These are phyloP conservation scores for Andrena bucephala DNA, from an alignment of 2,888 invertebrate genomes.

Conservation along the genomic window DNA sequence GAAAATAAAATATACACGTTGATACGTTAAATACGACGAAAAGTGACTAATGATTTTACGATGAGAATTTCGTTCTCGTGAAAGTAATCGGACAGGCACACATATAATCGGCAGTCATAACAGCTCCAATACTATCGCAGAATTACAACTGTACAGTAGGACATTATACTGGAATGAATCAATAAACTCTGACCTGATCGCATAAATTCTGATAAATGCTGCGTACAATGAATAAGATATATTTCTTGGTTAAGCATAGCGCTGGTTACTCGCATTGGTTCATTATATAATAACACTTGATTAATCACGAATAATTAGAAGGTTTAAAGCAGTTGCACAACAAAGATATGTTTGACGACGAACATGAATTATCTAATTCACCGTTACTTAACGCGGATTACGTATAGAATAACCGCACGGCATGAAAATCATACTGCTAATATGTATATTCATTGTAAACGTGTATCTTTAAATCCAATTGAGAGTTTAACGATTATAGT, in stretches of 20 bases:
- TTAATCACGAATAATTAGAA: slow-evolving; percentile 7
- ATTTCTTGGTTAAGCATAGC: slow-evolving; percentile 2
- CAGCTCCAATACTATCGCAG: slow-evolving; percentile 30
- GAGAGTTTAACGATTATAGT: slow-evolving; percentile 15
- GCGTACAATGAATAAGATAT: slow-evolving; percentile 45
- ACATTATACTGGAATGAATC: slow-evolving; percentile 46
- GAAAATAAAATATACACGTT: slow-evolving; percentile 39
- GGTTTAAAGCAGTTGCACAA: slow-evolving; percentile 19
- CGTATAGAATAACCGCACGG: not conserved
- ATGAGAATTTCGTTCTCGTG: slow-evolving; percentile 23
- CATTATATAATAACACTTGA: slow-evolving; percentile 16
- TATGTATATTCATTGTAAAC: not conserved
- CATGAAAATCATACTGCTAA: not conserved
- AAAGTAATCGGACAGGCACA: slow-evolving; percentile 33
- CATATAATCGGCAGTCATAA: slow-evolving; percentile 43
- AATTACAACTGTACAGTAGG: slow-evolving; percentile 28
- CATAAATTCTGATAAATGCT: slow-evolving; percentile 62
- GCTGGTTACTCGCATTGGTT: slow-evolving; percentile 38
- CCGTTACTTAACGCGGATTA: not conserved
- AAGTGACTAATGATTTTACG: slow-evolving; percentile 15
- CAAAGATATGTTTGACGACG: slow-evolving; percentile 20
- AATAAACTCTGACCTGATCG: slow-evolving; percentile 65
- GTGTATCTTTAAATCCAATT: slow-evolving; percentile 3
- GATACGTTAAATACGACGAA: slow-evolving; percentile 22
- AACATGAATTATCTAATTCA: slow-evolving; percentile 8